Percentiles rank a stretch among this genome's conserved stretches.
These are phyloP conservation scores for Fulica atra DNA, from an alignment of 2,113 vertebrate genomes.

Conservation along the genomic window DNA sequence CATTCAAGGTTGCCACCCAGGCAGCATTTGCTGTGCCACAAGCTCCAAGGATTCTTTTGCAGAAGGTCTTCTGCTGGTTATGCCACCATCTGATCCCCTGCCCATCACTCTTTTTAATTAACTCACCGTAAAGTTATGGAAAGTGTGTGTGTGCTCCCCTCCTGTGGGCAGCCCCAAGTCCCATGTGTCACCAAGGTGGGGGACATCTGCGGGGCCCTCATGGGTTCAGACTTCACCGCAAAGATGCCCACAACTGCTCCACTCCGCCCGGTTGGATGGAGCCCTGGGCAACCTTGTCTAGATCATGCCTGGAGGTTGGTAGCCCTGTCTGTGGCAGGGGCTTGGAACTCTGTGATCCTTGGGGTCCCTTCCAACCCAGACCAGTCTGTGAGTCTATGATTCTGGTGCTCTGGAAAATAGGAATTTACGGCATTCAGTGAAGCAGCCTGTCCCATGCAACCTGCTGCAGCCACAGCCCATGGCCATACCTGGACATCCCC, in stretches of 20 bases:
- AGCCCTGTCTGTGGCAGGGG: no score
- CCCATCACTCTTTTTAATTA: neutral
- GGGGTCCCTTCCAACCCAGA: neutral
- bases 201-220: neutral
- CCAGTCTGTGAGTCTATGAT: neutral
- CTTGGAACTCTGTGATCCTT: no score
- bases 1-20: neutral
- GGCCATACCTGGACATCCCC: neutral
- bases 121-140: neutral
- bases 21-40: neutral
- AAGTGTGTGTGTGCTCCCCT: no score
- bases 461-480: neutral
- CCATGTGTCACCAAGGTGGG: neutral
- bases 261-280: neutral
- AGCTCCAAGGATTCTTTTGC: neutral
- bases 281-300: no score
- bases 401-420: neutral
- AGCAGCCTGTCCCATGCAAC: neutral
- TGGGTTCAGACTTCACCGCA: neutral
- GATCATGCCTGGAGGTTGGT: no score
- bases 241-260: neutral
- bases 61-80: neutral
- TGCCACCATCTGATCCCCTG: neutral
- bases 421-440: neutral
- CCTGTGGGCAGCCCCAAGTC: neutral